Conservation (phyloP, 2,888 invertebrate species). For the Lithophane semibrunnea region DNA sequence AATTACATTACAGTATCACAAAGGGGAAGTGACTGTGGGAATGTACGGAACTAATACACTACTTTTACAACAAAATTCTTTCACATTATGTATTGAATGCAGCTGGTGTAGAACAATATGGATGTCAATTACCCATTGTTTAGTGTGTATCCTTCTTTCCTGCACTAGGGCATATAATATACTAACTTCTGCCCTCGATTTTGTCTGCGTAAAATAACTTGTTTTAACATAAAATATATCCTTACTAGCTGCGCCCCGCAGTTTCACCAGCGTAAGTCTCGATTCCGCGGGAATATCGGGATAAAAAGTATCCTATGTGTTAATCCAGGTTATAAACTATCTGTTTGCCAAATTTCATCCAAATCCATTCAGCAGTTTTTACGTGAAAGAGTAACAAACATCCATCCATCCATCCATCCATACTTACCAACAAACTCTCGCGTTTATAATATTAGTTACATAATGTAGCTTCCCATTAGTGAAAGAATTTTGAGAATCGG, state of each 20-base stretch:
- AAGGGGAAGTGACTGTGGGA: slow-evolving; percentile 72
- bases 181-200: not conserved
- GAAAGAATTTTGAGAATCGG: not conserved
- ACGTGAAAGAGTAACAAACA: too few relatives aligned
- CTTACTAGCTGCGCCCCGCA: not conserved
- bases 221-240: not conserved
- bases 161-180: not conserved
- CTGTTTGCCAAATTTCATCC: too few relatives aligned
- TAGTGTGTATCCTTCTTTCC: slow-evolving; percentile 42
- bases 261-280: too few relatives aligned
- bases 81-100: slow-evolving; percentile 56
- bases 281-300: too few relatives aligned
- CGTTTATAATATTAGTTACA: too few relatives aligned
- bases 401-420: too few relatives aligned
- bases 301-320: too few relatives aligned
- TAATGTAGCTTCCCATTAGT: not conserved
- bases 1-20: slow-evolving; percentile 75
- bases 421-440: too few relatives aligned
- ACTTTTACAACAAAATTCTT: slow-evolving; percentile 63
- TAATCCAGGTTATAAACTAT: too few relatives aligned
- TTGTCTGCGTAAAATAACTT: not conserved
- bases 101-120: slow-evolving; percentile 62
- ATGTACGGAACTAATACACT: slow-evolving; percentile 67
- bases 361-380: too few relatives aligned
- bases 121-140: slow-evolving; percentile 55